Conservation (phyloP, 2,113 vertebrate genomes). For the Pseudois nayaur region DNA sequence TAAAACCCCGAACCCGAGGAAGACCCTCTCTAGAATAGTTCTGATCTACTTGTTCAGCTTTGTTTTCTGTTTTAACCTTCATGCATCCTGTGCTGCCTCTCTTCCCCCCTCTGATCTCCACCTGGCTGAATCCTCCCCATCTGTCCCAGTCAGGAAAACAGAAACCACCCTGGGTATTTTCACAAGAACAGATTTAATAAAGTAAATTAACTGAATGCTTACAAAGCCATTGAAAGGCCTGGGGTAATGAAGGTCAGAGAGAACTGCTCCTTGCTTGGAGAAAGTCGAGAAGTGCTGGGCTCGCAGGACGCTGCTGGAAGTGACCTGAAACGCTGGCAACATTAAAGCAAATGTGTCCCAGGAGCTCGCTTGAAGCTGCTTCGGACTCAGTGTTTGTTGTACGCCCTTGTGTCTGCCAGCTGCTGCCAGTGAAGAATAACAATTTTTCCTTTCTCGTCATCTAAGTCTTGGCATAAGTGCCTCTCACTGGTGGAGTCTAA, state of each 20-base stretch:
- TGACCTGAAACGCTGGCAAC: not conserved
- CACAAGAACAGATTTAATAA: constrained; percentile 12
- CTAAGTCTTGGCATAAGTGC: not conserved
- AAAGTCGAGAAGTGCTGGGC: not conserved
- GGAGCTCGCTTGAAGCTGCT: not conserved
- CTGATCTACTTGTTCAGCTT: not conserved
- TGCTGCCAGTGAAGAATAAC: not conserved
- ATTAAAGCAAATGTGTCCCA: not conserved
- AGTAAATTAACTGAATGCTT: not conserved
- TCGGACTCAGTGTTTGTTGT: not conserved
- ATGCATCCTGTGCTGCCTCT: not conserved
- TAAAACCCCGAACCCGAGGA: not conserved
- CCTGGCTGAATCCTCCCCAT: not conserved
- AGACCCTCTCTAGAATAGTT: not conserved
- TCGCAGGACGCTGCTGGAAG: not conserved
- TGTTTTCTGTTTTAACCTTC: not conserved
- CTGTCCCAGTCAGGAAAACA: not conserved
- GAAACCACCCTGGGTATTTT: not conserved
- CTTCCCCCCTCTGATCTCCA: not conserved
- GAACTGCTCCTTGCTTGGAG: not conserved
- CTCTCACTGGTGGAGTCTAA: not conserved
- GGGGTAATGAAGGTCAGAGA: not conserved
- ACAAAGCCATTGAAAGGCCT: not conserved
- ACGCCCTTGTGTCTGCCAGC: not conserved
- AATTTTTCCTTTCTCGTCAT: not conserved